phyloP scores from a whole-genome alignment of 2,113 vertebrate species.

The Petrocephalus microphthalmus region DNA sequence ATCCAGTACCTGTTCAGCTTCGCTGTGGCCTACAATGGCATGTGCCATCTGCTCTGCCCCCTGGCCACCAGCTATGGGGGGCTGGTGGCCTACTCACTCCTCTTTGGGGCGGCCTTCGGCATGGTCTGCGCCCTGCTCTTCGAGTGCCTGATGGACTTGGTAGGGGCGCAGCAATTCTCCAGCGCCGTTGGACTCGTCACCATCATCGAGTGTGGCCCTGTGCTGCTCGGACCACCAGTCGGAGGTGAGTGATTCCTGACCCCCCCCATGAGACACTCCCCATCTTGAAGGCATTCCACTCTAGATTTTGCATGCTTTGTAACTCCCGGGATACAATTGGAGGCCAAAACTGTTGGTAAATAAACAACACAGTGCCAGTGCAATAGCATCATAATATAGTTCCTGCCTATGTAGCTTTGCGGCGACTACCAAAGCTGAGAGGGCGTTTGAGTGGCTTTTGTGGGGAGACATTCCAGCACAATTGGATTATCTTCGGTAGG shows the following conservation, averaged over 20 bases:
- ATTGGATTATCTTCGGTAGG: constrained; percentile 46
- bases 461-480: constrained; percentile 45
- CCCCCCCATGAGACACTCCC: neutral
- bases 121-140: constrained; percentile 74
- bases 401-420: neutral
- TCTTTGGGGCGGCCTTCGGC: constrained; percentile 64
- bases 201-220: constrained; percentile 67
- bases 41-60: constrained; percentile 70
- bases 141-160: constrained; percentile 73
- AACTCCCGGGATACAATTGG: neutral
- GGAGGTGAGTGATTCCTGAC: constrained; percentile 61
- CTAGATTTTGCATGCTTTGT: no score
- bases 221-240: constrained; percentile 69
- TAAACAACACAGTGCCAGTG: constrained; percentile 17
- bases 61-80: constrained; percentile 54
- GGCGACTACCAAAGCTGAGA: constrained; percentile 21
- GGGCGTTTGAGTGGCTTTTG: constrained; percentile 28
- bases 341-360: neutral
- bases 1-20: constrained; percentile 73
- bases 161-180: constrained; percentile 63
- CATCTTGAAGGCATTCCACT: neutral
- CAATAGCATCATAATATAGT: constrained; percentile 6
- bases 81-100: constrained; percentile 51
- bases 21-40: constrained; percentile 63
- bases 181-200: constrained; percentile 71